These are phyloP conservation scores for Morelia viridis DNA, from an alignment of 2,797 vertebrate genomes.

Conservation along the genomic window DNA sequence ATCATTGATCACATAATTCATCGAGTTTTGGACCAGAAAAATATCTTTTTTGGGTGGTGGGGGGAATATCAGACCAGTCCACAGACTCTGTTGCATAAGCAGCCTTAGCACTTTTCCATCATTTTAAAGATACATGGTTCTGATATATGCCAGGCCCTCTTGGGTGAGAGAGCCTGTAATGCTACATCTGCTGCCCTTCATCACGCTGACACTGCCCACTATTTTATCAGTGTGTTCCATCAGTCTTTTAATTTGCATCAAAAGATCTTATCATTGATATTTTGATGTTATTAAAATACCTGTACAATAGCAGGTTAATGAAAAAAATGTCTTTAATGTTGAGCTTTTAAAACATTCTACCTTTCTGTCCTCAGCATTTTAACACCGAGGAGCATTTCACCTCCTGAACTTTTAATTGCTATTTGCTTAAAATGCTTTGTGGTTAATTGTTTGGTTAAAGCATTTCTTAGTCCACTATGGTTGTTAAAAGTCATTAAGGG, in stretches of 20 bases:
- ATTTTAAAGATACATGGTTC: not conserved
- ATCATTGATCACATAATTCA: not conserved
- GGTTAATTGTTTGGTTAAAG: not conserved
- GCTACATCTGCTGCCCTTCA: not conserved
- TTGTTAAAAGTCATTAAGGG: not conserved
- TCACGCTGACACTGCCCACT: not conserved
- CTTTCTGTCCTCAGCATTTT: not conserved
- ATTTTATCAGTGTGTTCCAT: not conserved
- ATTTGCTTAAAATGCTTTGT: not conserved
- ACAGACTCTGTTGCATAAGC: not conserved
- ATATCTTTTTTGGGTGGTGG: not conserved
- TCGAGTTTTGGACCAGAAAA: not conserved
- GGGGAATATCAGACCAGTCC: not conserved
- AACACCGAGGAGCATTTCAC: not conserved
- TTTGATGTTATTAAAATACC: not conserved
- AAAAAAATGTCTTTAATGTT: not conserved
- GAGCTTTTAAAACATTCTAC: not conserved
- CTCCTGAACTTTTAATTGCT: conserved; percentile 1
- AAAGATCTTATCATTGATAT: not conserved
- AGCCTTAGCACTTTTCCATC: too few species aligned
- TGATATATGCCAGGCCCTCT: not conserved
- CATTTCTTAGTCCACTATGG: not conserved
- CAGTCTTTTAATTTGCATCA: not conserved
- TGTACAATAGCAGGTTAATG: not conserved
- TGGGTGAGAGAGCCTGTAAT: too few species aligned